These are phyloP conservation scores for Hapalemur alaotrensis DNA, from an alignment of 2,797 vertebrate species.

Conservation along the genomic window DNA sequence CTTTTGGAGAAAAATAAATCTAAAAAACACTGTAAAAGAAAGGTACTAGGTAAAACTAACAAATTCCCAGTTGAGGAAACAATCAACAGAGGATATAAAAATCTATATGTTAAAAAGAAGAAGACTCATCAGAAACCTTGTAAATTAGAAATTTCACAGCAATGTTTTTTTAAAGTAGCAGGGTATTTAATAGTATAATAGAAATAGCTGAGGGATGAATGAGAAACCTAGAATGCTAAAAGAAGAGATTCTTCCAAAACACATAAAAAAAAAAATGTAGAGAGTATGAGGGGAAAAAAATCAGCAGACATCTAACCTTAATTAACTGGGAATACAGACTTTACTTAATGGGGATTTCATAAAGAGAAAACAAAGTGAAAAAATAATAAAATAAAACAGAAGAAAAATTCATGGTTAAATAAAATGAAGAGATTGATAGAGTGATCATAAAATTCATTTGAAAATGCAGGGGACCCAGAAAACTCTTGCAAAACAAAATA, in stretches of 20 bases:
- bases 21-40: background rate
- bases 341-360: background rate
- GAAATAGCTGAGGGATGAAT: background rate
- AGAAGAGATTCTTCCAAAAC: background rate
- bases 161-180: background rate
- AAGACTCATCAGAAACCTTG: background rate
- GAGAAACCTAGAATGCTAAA: background rate
- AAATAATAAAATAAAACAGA: background rate
- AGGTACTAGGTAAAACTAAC: background rate
- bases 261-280: background rate
- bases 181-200: background rate
- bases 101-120: background rate
- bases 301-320: background rate
- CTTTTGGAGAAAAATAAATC: background rate
- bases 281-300: fast-evolving
- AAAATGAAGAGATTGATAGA: background rate
- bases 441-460: background rate
- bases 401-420: background rate
- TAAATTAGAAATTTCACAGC: background rate
- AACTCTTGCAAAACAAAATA: background rate
- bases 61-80: background rate
- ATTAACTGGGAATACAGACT: background rate
- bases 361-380: background rate
- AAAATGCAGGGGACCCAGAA: background rate
- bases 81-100: background rate